Percentiles rank a stretch among this genome's conserved stretches.
These are phyloP conservation scores for Scaptomyza cyrtandrae DNA, from an alignment of 2,888 invertebrate species.

Conservation along the genomic window DNA sequence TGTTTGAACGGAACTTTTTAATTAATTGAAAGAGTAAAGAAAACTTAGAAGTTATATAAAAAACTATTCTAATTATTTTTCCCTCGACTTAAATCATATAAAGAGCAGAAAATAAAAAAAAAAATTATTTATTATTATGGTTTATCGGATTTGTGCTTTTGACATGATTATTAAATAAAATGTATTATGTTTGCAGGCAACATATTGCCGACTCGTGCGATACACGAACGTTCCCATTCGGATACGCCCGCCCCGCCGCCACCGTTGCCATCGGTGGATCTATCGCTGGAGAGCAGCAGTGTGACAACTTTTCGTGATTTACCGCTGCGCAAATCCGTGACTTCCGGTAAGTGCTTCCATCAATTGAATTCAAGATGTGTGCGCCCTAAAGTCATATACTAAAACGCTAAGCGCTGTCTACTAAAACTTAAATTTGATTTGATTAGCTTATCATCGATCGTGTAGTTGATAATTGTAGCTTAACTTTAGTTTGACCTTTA, in stretches of 20 bases:
- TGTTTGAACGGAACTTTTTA: too few species aligned
- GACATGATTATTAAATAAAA: too few species aligned
- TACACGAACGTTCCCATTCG: slow-evolving; percentile 95
- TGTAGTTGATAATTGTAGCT: slow-evolving; percentile 36
- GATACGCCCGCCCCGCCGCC: slow-evolving; percentile 91
- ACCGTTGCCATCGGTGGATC: slow-evolving; percentile 92
- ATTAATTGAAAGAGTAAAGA: too few species aligned
- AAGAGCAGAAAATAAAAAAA: too few species aligned
- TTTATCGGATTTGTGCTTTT: too few species aligned
- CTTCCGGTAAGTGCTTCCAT: slow-evolving; percentile 86
- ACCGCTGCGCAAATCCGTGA: slow-evolving; percentile 92
- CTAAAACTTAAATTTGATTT: slow-evolving; percentile 49
- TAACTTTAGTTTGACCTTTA: slow-evolving; percentile 54
- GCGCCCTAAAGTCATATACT: slow-evolving; percentile 24
- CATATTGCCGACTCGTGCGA: slow-evolving; percentile 84
- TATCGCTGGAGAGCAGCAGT: slow-evolving; percentile 97
- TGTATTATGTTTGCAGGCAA: slow-evolving; percentile 50
- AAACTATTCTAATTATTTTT: too few species aligned
- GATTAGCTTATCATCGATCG: slow-evolving; percentile 12
- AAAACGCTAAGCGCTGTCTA: slow-evolving; percentile 53
- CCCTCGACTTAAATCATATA: too few species aligned
- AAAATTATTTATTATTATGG: too few species aligned
- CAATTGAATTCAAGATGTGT: too few species aligned
- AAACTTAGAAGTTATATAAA: too few species aligned
- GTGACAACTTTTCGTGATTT: slow-evolving; percentile 96